Base-by-base conservation (phyloP, 2,797 vertebrate species). In the Decapterus maruadsi region DNA sequence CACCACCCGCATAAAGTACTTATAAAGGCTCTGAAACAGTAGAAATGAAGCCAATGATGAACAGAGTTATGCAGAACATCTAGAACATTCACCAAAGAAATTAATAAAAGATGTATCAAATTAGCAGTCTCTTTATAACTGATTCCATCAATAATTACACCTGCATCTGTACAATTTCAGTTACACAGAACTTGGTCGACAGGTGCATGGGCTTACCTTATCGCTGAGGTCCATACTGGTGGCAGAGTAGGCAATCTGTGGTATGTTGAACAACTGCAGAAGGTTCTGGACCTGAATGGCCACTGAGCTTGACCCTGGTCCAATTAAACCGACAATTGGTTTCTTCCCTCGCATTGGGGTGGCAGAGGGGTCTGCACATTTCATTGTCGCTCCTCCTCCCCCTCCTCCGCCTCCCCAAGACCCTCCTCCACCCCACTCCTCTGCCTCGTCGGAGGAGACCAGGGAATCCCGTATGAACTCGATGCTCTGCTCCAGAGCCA, bases 141-240 rank as follows among this genome's bases (percentile, higher is more conserved):
- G 14, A 70, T 43, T 36, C 46, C 4, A 14, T 68, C 8, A 61
- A 70, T 69, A 75, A 71, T 63, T 29, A 61, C 13, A 9, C 2
- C 16, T 61, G 9, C 1, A 16, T 34, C 51, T 60, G 50, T 42
- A 56, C 8, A 31, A 12, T 9, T 58, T 72, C 10, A 6, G 4
- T 42, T 61, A 48, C 4, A 42, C 4, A 59, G 19, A 42, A 19
- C 8, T 43, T 6, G 13, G 20, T 36, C 31, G 10, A 14, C 11
- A 62, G 22, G 4, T 6, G 45, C 36, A 14, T 6, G 31, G 22
- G 11, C 51, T 75, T 75, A 94, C 93, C 94, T 99, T 99, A 88
- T 99, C 98, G 0, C 98, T 99, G 87, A 99, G 94, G 93, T 99
- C 98, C 98, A 99, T 99, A 90, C 98, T 99, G 73, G 98, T 99